Percentiles rank a stretch among this genome's conserved stretches.
Evolutionary conservation across 2,888 invertebrate species (phyloP).

Genomic region (Aethes cnicana): DNA sequence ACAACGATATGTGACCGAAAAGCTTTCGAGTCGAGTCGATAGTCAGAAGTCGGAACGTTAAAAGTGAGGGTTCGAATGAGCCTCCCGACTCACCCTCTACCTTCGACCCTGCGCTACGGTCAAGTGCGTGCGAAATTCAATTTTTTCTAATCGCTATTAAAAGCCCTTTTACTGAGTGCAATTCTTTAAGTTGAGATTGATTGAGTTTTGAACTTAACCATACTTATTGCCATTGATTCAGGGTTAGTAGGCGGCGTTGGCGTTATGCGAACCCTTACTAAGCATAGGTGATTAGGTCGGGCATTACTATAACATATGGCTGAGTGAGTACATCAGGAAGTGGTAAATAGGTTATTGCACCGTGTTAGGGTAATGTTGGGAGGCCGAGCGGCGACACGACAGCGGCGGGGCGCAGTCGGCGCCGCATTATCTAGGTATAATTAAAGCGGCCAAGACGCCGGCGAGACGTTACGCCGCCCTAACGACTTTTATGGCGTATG

Average conservation of each 20-base stretch:
- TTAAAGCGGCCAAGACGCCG: constrained; percentile 79
- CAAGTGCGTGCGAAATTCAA: constrained; percentile 21
- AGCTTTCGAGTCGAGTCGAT: constrained; percentile 13
- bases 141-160: constrained; percentile 13
- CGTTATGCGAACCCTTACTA: constrained; percentile 27
- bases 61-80: constrained; percentile 24
- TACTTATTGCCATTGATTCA: neutral
- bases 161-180: constrained; percentile 7
- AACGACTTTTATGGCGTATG: constrained; percentile 82
- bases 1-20: constrained; percentile 4
- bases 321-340: constrained; percentile 57
- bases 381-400: constrained; percentile 43
- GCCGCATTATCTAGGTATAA: constrained; percentile 77
- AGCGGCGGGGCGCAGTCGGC: constrained; percentile 61
- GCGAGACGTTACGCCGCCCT: constrained; percentile 80
- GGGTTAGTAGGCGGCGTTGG: constrained; percentile 7
- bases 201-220: neutral
- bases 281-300: constrained; percentile 42
- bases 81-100: constrained; percentile 11
- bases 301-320: constrained; percentile 49
- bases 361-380: constrained; percentile 66
- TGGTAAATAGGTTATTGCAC: constrained; percentile 69
- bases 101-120: constrained; percentile 14
- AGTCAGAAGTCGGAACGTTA: constrained; percentile 19
- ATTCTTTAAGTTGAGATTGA: constrained; percentile 16